Evolutionary conservation across 2,113 vertebrate species (phyloP).

Genomic region (Pampusana beccarii): DNA sequence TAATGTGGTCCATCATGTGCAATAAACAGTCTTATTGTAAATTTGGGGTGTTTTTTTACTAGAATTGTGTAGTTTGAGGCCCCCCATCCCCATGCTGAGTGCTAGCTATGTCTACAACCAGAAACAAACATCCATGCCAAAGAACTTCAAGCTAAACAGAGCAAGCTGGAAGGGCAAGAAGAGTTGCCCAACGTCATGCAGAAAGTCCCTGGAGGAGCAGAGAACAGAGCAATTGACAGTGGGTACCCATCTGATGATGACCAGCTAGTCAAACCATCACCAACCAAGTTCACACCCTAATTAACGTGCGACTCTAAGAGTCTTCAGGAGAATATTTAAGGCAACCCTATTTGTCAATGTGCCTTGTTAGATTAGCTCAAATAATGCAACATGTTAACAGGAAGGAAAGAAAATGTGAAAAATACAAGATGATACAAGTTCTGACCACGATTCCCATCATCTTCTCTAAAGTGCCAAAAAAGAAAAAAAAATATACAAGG

Average conservation of each 20-base stretch:
- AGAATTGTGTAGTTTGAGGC: not conserved
- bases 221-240: not conserved
- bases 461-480: not conserved
- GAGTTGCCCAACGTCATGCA: rapidly evolving
- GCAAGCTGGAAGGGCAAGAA: not conserved
- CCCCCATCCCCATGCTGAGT: not conserved
- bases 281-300: not conserved
- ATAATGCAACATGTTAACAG: not conserved
- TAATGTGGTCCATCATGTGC: not conserved
- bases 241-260: not conserved
- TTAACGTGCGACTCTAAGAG: not conserved
- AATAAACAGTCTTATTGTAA: not conserved
- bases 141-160: not conserved
- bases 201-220: not conserved
- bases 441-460: not conserved
- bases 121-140: not conserved
- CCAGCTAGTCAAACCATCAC: not conserved
- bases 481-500: not conserved
- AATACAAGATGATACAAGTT: not conserved
- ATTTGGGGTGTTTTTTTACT: not conserved
- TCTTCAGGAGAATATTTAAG: not conserved
- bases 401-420: not conserved
- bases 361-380: not conserved
- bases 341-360: not conserved
- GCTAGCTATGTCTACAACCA: not conserved